Conservation (phyloP, 1,140 invertebrate species). For the Brachionus koreanus region DNA sequence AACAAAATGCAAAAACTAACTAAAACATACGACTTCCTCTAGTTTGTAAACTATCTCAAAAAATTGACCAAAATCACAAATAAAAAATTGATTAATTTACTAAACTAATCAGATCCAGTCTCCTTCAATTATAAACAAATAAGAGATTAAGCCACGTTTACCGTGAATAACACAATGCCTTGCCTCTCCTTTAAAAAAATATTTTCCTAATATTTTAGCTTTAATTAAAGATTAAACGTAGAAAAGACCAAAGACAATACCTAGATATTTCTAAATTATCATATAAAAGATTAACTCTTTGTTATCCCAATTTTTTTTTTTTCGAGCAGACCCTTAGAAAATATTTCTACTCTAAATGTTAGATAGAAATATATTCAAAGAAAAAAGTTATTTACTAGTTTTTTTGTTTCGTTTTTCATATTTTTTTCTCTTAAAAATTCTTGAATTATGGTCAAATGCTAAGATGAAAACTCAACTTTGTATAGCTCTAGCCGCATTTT, state of each 20-base stretch:
- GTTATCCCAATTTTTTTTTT: slow-evolving; percentile 18
- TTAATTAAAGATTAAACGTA: slow-evolving; percentile 21
- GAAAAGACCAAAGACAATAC: neutral
- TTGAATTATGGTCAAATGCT: slow-evolving; percentile 1
- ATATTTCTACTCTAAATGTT: slow-evolving; percentile 8
- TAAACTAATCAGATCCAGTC: slow-evolving; percentile 12
- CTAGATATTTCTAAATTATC: slow-evolving; percentile 12
- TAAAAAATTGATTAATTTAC: neutral
- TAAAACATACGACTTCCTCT: slow-evolving; percentile 8
- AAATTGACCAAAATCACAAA: neutral
- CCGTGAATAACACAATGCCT: slow-evolving; percentile 2
- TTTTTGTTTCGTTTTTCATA: neutral
- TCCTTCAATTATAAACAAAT: slow-evolving; percentile 27
- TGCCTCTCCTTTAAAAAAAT: neutral
- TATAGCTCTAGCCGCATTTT: neutral
- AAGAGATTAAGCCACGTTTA: slow-evolving; percentile 27
- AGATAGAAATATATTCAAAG: neutral
- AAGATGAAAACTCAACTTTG: neutral
- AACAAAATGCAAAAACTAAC: neutral
- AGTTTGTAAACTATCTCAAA: neutral
- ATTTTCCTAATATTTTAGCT: slow-evolving; percentile 12
- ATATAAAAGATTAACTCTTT: slow-evolving; percentile 25
- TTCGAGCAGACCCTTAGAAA: neutral
- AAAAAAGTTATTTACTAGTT: neutral
- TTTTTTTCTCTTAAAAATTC: neutral